Evolutionary conservation across 2,113 vertebrate genomes (phyloP), one percentile per base, ranked within the genome.

Genomic region (Aphyosemion australe): DNA sequence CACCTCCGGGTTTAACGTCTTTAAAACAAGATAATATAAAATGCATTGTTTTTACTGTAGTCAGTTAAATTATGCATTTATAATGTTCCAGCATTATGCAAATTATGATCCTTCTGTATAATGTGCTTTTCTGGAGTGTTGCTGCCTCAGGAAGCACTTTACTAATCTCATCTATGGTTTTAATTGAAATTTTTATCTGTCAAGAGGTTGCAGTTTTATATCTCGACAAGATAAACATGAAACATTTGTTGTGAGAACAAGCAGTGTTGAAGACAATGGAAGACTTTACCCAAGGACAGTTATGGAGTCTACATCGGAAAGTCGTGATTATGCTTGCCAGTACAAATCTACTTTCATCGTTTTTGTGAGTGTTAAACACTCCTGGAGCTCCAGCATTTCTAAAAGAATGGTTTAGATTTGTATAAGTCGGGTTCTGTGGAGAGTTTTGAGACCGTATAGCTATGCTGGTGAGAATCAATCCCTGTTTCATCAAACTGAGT

Each of bases 101-200:
- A 37, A 37, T 37, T 7, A 37, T 37, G 5, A 37, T 37, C 6
- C 46, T 50, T 42, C 3, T 77, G 13, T 9, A 31, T 53, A 48
- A 49, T 55, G 64, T 65, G 63, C 11, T 47, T 68, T 37, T 37
- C 34, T 37, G 34, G 34, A 37, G 34, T 37, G 34, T 37, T 37
- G 48, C 56, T 60, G 75, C 75, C 51, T 72, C 37, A 6, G 55
- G 69, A 72, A 66, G 74, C 69, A 76, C 72, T 69, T 79, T 65
- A 0, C 50, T 72, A 78, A 84, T 86, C 78, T 80, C 19, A 85
- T 76, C 78, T 76, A 14, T 67, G 7, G 12, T 58, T 72, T 59
- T 87, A 86, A 90, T 90, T 87, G 68, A 80, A 87, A 72, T 51
- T 31, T 83, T 87, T 79, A 88, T 84, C 81, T 80, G 65, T 58